A percentile compares a stretch with the other conserved stretches of the same genome.
phyloP scores from a whole-genome alignment of 92 coral and sea anemone species.

The Chrysogorgia sp. region DNA sequence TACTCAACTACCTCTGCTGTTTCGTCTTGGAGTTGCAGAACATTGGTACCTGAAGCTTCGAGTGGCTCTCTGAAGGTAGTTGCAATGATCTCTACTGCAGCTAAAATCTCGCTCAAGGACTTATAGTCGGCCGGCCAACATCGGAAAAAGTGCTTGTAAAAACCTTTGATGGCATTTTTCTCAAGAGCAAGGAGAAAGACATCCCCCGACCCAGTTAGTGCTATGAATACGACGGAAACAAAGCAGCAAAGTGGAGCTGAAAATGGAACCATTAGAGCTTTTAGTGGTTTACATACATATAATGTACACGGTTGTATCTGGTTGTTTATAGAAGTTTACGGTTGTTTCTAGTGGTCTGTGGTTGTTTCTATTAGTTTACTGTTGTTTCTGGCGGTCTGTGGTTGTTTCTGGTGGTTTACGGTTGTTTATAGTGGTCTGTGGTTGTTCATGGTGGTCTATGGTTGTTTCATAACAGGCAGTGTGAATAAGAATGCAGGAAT shows the following conservation, averaged over 20 bases:
- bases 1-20: slow-evolving; percentile 29
- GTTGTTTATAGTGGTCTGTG: too few relatives aligned
- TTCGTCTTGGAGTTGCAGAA: slow-evolving; percentile 26
- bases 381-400: too few relatives aligned
- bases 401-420: too few relatives aligned
- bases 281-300: too few relatives aligned
- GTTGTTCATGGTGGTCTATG: too few relatives aligned
- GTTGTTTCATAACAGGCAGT: too few relatives aligned
- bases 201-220: slow-evolving; percentile 47
- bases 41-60: slow-evolving; percentile 10
- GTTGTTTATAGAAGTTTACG: too few relatives aligned
- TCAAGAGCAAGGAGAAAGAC: slow-evolving; percentile 15
- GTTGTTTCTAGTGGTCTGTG: too few relatives aligned
- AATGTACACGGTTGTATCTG: too few relatives aligned
- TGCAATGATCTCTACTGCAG: slow-evolving; percentile 16
- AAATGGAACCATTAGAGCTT: slow-evolving; percentile 25
- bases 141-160: too few relatives aligned
- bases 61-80: slow-evolving; percentile 14
- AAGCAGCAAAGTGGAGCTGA: slow-evolving; percentile 29
- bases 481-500: slow-evolving; percentile 52
- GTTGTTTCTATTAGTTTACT: too few relatives aligned
- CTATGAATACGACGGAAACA: not conserved
- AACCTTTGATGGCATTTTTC: slow-evolving; percentile 23
- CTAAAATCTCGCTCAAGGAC: slow-evolving; percentile 10
- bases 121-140: slow-evolving; percentile 12